These are phyloP conservation scores for Toxostoma redivivum DNA, from an alignment of 2,113 vertebrate species.

Conservation along the genomic window DNA sequence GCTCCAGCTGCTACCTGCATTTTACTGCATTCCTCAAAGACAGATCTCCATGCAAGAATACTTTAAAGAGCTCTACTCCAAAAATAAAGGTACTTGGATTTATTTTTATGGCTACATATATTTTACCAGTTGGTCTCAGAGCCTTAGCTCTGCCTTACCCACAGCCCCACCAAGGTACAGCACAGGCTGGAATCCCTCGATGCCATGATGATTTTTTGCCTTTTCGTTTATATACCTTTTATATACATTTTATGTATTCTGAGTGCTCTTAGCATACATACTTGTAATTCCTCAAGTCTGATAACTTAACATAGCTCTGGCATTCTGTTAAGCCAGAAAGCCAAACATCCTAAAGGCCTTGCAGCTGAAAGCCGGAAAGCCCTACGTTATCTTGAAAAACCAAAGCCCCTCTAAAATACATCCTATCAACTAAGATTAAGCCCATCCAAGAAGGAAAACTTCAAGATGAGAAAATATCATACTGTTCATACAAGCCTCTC, in stretches of 20 bases:
- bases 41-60: not conserved
- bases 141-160: not conserved
- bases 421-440: not conserved
- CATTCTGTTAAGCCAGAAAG: not conserved
- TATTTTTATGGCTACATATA: not conserved
- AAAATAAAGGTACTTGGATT: not conserved
- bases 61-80: not conserved
- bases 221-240: not conserved
- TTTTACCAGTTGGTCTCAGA: not conserved
- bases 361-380: not conserved
- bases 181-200: not conserved
- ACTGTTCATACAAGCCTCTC: not conserved
- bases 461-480: not conserved
- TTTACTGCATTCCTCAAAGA: slow-evolving; percentile 33
- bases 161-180: fast-evolving
- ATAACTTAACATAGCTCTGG: not conserved
- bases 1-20: not conserved
- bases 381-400: not conserved
- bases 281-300: not conserved
- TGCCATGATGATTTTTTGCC: not conserved
- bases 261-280: not conserved
- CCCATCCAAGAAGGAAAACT: not conserved
- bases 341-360: not conserved
- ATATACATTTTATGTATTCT: not conserved
- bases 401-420: not conserved